phyloP scores from a whole-genome alignment of 2,888 invertebrate species.

The Agriopis leucophaearia region DNA sequence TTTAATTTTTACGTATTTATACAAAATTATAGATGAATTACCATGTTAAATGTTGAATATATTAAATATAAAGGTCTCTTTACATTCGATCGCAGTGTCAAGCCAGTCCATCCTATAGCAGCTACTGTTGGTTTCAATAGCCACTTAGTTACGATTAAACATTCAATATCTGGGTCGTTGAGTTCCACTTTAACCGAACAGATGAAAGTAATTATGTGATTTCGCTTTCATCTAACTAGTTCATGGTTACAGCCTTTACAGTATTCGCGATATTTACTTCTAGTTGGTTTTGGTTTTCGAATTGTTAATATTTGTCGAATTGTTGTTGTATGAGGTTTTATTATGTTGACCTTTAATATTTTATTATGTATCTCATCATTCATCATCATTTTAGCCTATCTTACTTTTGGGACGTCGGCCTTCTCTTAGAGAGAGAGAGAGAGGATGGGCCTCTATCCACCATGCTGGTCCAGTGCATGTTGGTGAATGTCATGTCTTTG shows the following conservation, averaged over 20 bases:
- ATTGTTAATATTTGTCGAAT: not conserved
- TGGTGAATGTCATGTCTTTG: too few species aligned
- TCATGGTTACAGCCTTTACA: constrained; percentile 48
- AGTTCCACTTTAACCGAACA: constrained; percentile 61
- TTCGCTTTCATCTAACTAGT: constrained; percentile 76
- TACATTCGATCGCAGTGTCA: not conserved
- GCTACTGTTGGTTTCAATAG: constrained; percentile 38
- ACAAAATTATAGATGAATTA: constrained; percentile 10
- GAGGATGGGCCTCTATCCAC: too few species aligned
- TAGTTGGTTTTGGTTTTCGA: not conserved
- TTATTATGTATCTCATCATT: not conserved
- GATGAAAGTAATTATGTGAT: constrained; percentile 78
- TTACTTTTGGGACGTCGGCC: too few species aligned
- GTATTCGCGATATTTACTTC: constrained; percentile 42
- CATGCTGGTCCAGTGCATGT: too few species aligned
- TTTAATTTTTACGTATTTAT: too few species aligned
- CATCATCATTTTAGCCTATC: too few species aligned
- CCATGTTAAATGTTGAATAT: not conserved
- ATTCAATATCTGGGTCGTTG: constrained; percentile 59
- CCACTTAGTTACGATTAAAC: constrained; percentile 37
- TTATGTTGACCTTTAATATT: not conserved
- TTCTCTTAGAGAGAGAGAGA: too few species aligned
- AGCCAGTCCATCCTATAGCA: constrained; percentile 32
- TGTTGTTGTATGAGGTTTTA: not conserved
- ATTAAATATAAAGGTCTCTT: constrained; percentile 10